A percentile compares a stretch with the other conserved stretches of the same genome.
These are phyloP conservation scores for Chloroclysta siterata DNA, from an alignment of 2,888 invertebrate genomes.

Conservation along the genomic window DNA sequence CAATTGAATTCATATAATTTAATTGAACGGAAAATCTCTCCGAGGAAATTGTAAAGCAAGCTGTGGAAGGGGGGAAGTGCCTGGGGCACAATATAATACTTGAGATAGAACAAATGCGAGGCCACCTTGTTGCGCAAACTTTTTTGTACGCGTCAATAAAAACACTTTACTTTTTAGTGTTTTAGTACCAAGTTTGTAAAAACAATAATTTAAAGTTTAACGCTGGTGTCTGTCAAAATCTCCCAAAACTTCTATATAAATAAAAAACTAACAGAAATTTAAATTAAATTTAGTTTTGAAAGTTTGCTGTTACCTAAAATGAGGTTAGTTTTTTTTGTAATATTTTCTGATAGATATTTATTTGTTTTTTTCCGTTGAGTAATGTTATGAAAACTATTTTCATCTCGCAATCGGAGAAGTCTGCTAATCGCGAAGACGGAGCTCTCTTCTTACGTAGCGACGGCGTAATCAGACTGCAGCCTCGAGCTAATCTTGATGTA, in stretches of 20 bases:
- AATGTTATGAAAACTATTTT: constrained; percentile 5
- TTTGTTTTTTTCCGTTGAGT: not conserved
- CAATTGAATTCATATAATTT: constrained; percentile 72
- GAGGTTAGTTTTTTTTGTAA: no score
- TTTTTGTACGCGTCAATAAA: constrained; percentile 66
- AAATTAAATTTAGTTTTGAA: no score
- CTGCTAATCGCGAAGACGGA: constrained; percentile 48
- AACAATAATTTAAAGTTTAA: not conserved
- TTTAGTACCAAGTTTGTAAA: not conserved
- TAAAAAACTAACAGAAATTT: no score
- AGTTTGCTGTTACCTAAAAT: no score
- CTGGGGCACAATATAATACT: constrained; percentile 71
- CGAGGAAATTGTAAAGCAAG: constrained; percentile 71
- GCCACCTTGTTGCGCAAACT: constrained; percentile 66
- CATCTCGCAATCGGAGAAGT: constrained; percentile 60
- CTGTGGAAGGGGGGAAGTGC: constrained; percentile 65
- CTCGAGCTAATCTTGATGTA: constrained; percentile 79
- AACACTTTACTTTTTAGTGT: constrained; percentile 54
- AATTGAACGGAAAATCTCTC: constrained; percentile 73
- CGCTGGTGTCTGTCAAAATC: no score
- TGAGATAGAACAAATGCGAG: constrained; percentile 68
- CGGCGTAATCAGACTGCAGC: constrained; percentile 74
- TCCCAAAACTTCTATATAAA: no score
- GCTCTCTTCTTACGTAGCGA: constrained; percentile 67
- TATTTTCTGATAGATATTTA: not conserved